phyloP scores from a whole-genome alignment of 2,797 vertebrate species.

The Pogoniulus pusillus region DNA sequence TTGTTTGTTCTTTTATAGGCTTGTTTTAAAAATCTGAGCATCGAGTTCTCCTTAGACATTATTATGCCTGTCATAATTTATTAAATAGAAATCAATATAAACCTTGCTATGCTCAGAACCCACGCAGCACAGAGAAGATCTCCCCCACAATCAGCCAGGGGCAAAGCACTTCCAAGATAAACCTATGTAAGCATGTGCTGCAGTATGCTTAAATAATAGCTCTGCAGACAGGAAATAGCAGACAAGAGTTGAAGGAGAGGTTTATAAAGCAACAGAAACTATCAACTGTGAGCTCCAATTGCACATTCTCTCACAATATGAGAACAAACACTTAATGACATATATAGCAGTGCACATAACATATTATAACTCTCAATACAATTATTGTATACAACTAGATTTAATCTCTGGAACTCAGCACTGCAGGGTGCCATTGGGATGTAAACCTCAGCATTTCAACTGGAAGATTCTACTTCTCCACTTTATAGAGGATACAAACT shows the following conservation, averaged over 20 bases:
- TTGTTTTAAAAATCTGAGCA: conserved; percentile 47
- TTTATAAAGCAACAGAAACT: neutral
- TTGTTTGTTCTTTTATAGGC: conserved; percentile 57
- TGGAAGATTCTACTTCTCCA: neutral
- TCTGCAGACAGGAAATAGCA: neutral
- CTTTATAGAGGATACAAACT: neutral
- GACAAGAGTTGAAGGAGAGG: neutral
- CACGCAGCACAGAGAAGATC: conserved; percentile 22
- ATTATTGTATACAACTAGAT: neutral
- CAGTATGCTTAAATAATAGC: neutral
- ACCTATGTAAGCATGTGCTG: neutral
- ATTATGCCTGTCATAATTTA: conserved; percentile 57
- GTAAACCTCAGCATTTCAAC: neutral
- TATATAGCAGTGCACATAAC: neutral
- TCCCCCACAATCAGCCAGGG: conserved; percentile 22
- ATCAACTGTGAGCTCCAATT: neutral
- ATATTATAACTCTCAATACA: neutral
- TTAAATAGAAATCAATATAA: conserved; percentile 58
- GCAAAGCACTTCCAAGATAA: conserved; percentile 46
- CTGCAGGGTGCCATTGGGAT: neutral
- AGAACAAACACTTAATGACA: neutral
- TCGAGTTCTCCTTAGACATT: conserved; percentile 50
- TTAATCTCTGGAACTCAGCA: neutral
- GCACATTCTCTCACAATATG: neutral
- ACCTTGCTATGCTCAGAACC: conserved; percentile 45